Base-by-base conservation (phyloP, 1,140 invertebrate species). In the Tetramorium simillimum region DNA sequence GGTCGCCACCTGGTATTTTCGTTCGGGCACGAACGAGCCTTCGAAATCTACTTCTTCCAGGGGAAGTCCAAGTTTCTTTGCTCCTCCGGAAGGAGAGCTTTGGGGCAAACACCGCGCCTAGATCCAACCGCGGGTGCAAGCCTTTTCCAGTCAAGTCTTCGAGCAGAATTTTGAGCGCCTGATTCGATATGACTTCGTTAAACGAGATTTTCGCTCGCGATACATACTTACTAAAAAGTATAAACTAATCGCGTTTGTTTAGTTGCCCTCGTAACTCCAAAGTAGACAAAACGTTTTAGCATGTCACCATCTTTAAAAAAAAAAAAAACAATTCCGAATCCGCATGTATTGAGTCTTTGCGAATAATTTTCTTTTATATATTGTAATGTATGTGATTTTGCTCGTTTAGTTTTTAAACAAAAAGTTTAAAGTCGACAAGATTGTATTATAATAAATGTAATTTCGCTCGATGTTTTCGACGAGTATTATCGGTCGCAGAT, bases 1-100 rank as follows among this genome's bases (percentile, higher is more conserved):
- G 93, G 92, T 88, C 86, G 93, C 94, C 94, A 94, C 94, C 94
- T 94, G 94, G 94, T 92, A 93, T 93, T 94, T 93, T 93, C 92
- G 88, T 92, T 91, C 69, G 65, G 18, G n/a, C 21, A 21, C 56
- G n/a, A 58, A 56, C 40, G 60, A 49, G n/a, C 37, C 49, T 76
- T 72, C 53, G 33, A 18, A 58, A 46, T 18, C 58, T 21, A 67
- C 80, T 49, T 46, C 84, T 87, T 56, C 67, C 51, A 73, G 18
- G 89, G 86, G 84, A 88, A 88, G 77, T 76, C 75, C 24, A 58
- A 63, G 49, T 67, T 63, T 73, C 65, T 63, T 87, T 86, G 80
- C 86, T 60, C 53, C 63, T 89, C 46, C 62, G 63, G 75, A 85
- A 85, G 73, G 80, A 75, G 80, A 84, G 40, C 56, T 60, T 46